phyloP scores from a whole-genome alignment of 37 sponge, comb jelly and placozoan species.

The Mnemiopsis leidyi region DNA sequence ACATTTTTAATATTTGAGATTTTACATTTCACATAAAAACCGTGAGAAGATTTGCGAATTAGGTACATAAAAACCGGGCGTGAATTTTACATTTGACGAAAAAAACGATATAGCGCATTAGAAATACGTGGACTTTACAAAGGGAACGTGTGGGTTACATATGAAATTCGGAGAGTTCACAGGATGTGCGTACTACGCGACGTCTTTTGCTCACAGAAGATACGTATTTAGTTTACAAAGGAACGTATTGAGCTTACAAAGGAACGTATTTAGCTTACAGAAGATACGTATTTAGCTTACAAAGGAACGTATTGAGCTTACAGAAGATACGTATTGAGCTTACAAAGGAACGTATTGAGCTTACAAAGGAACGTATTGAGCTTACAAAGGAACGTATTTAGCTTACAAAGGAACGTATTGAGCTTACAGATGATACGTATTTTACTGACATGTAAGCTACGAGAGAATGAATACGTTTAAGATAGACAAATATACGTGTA shows the following conservation, averaged over 20 bases:
- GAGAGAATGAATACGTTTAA: no score
- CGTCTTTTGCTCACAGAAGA: background rate
- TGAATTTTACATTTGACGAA: no score
- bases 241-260: background rate
- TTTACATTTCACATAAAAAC: no score
- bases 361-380: background rate
- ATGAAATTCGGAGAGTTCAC: background rate
- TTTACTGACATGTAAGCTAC: no score
- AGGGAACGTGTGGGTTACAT: background rate
- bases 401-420: background rate
- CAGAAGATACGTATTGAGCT: background rate
- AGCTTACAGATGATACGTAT: no score
- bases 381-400: background rate
- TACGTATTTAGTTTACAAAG: background rate
- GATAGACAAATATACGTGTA: no score
- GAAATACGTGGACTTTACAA: background rate
- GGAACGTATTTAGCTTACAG: background rate
- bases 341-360: background rate
- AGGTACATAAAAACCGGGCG: no score
- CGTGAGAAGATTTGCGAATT: no score
- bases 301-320: background rate
- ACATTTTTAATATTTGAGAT: no score
- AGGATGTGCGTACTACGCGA: background rate
- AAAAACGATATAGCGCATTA: no score
- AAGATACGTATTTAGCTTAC: background rate